A percentile compares a stretch with the other conserved stretches of the same genome.
Evolutionary conservation across 2,113 vertebrate genomes (phyloP).

Genomic region (Rhinoptilus africanus): DNA sequence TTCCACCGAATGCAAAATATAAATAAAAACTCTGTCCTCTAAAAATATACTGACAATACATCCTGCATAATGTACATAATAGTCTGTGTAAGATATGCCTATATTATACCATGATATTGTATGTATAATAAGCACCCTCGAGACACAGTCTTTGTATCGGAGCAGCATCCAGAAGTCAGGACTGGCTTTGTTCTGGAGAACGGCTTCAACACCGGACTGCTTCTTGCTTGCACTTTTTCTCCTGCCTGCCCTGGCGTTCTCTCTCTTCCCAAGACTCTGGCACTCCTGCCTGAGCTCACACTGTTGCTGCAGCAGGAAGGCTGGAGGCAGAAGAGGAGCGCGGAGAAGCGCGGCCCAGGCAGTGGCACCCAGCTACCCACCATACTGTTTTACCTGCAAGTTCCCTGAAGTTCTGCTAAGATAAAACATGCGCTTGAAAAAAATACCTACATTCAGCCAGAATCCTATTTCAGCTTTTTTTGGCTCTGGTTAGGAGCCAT

Average conservation of each 20-base stretch:
- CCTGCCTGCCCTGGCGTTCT: neutral
- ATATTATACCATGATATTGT: neutral
- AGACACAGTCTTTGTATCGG: neutral
- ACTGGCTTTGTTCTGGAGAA: neutral
- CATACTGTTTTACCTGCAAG: neutral
- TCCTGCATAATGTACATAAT: neutral
- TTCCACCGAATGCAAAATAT: constrained; percentile 29
- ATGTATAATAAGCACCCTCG: neutral
- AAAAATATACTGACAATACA: neutral
- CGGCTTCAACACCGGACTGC: neutral
- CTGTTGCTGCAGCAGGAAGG: neutral
- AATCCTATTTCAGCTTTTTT: neutral
- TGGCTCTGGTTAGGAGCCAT: neutral
- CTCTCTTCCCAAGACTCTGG: neutral
- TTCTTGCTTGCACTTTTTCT: neutral
- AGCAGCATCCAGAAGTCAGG: neutral
- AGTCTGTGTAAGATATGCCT: neutral
- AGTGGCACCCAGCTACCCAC: neutral
- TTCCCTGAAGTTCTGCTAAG: neutral
- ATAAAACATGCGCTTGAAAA: neutral
- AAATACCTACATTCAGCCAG: neutral
- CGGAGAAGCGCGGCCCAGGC: accelerated
- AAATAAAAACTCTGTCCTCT: neutral
- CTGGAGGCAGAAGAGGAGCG: neutral
- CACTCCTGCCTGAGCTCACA: neutral